Conservation (phyloP, 2,888 invertebrate genomes). For the Coecobrya sp. region DNA sequence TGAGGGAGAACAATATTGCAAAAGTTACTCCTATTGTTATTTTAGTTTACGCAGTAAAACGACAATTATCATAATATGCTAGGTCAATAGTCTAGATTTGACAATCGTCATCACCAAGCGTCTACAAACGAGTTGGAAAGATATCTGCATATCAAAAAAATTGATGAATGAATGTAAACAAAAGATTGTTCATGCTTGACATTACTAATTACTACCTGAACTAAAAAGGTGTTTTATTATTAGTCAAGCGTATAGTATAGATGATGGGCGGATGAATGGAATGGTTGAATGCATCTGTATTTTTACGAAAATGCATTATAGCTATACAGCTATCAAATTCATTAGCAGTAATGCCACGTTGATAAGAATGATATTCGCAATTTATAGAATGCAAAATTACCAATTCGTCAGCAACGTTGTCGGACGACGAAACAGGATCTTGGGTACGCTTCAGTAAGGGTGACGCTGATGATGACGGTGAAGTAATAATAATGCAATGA, state of each 20-base stretch:
- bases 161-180: conserved; percentile 7
- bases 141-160: neutral
- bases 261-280: conserved; percentile 10
- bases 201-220: conserved; percentile 81
- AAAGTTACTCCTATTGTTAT: neutral
- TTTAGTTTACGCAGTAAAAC: neutral
- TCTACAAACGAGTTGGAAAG: neutral
- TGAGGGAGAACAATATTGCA: conserved; percentile 31
- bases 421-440: conserved; percentile 60
- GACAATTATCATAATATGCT: neutral
- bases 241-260: neutral
- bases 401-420: conserved; percentile 6
- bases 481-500: conserved; percentile 40
- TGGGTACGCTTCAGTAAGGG: conserved; percentile 33
- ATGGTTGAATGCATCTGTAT: neutral
- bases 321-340: neutral
- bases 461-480: conserved; percentile 27
- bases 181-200: conserved; percentile 69
- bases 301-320: neutral
- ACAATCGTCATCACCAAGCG: conserved; percentile 46
- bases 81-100: conserved; percentile 69
- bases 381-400: neutral
- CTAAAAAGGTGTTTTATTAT: neutral
- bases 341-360: neutral
- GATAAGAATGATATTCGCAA: neutral